These are phyloP conservation scores for Alcis repandata DNA, from an alignment of 2,888 invertebrate species.

Conservation along the genomic window DNA sequence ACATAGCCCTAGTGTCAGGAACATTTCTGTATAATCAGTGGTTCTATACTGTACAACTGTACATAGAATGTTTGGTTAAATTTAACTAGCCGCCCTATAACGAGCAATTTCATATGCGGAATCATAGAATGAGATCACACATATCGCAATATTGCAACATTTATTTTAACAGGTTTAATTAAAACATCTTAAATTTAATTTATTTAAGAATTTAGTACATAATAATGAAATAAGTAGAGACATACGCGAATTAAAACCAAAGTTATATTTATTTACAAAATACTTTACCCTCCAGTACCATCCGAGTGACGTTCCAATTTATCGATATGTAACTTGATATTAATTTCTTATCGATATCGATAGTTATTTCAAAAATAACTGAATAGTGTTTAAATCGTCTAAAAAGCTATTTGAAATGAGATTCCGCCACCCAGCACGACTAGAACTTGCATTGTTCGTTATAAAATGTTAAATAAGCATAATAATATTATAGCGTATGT, in stretches of 20 bases:
- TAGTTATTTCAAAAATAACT: not conserved
- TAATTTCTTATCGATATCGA: conserved; percentile 53
- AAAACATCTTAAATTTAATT: conserved; percentile 5
- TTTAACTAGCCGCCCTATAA: conserved; percentile 15
- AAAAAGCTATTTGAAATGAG: not conserved
- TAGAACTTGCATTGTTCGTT: conserved; percentile 15
- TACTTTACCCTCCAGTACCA: conserved; percentile 7
- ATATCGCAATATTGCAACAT: conserved; percentile 26
- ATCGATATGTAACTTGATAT: conserved; percentile 59
- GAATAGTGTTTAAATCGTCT: conserved; percentile 3
- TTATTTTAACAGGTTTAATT: conserved; percentile 3
- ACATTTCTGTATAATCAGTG: too few relatives aligned
- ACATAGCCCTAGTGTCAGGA: too few relatives aligned
- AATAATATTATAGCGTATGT: conserved; percentile 22
- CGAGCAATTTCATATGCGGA: conserved; percentile 33
- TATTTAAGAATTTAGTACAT: conserved; percentile 14
- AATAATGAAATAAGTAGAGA: conserved; percentile 17
- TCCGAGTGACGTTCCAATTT: conserved; percentile 32
- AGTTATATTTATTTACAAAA: not conserved
- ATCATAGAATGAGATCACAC: conserved; percentile 43
- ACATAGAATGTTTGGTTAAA: conserved; percentile 3
- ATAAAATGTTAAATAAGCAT: not conserved
- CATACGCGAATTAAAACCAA: conserved; percentile 28
- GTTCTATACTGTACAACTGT: too few relatives aligned
- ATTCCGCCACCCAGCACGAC: conserved; percentile 9